A percentile compares a stretch with the other conserved stretches of the same genome.
These are phyloP conservation scores for Sinonovacula constricta DNA, from an alignment of 1,140 invertebrate species.

Conservation along the genomic window DNA sequence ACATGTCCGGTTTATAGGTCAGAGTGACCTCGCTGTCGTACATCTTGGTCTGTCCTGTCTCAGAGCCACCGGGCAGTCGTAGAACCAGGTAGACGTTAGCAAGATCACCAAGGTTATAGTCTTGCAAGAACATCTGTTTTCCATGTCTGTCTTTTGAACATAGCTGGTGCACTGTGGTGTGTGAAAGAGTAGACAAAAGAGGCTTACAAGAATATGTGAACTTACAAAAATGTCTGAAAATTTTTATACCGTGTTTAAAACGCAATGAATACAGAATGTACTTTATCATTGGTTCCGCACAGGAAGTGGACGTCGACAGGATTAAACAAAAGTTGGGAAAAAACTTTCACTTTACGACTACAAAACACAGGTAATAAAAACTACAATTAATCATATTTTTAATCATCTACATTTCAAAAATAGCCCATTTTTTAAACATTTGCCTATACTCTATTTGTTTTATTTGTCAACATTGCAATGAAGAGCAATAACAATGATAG, in stretches of 20 bases:
- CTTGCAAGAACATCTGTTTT: conserved; percentile 15
- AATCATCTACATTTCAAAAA: too few species aligned
- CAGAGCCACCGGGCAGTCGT: conserved; percentile 42
- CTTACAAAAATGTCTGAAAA: not conserved
- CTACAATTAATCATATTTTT: too few species aligned
- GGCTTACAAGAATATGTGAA: not conserved
- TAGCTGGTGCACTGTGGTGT: conserved; percentile 32
- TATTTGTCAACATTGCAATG: too few species aligned
- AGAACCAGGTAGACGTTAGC: conserved; percentile 44
- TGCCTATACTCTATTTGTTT: too few species aligned
- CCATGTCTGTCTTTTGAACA: conserved; percentile 24
- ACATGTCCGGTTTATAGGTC: conserved; percentile 55
- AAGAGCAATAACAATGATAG: too few species aligned
- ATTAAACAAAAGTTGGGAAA: too few species aligned
- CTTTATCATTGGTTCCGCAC: too few species aligned
- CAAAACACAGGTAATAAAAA: too few species aligned
- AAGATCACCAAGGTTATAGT: conserved; percentile 40
- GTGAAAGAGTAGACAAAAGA: not conserved
- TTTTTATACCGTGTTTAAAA: not conserved
- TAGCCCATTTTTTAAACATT: too few species aligned
- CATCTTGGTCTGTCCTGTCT: conserved; percentile 27
- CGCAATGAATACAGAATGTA: not conserved
- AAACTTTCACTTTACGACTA: too few species aligned
- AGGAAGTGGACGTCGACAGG: too few species aligned
- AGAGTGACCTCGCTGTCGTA: conserved; percentile 53